Percentiles rank a stretch among this genome's conserved stretches.
Conservation (phyloP, 1,140 invertebrate species). For the Tetranychus urticae region DNA sequence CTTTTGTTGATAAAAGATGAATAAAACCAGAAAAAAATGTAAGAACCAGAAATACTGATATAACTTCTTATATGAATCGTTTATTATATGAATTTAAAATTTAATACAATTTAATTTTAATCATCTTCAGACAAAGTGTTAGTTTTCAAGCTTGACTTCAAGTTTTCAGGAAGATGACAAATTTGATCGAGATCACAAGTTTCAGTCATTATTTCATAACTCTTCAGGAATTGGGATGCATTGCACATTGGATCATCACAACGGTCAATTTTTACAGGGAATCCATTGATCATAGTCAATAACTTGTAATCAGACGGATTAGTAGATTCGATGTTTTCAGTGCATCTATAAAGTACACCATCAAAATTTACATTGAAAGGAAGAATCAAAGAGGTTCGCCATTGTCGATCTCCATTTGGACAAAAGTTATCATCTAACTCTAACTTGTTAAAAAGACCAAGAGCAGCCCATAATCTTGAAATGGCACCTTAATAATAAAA, state of each 20-base stretch:
- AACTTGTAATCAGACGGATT: background rate
- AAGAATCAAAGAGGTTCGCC: slow-evolving; percentile 48
- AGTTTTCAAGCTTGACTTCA: too few relatives aligned
- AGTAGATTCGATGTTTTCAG: background rate
- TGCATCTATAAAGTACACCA: slow-evolving; percentile 37
- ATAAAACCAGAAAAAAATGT: too few relatives aligned
- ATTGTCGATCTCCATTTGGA: slow-evolving; percentile 30
- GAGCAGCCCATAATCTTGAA: slow-evolving; percentile 15
- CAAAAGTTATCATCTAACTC: slow-evolving; percentile 14
- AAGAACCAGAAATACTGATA: too few relatives aligned
- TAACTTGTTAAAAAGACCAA: slow-evolving; percentile 46
- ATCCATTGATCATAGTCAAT: slow-evolving; percentile 9
- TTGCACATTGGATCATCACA: slow-evolving; percentile 5
- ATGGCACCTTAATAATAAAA: too few relatives aligned
- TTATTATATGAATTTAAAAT: too few relatives aligned
- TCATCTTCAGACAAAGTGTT: too few relatives aligned
- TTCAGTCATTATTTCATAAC: slow-evolving; percentile 2
- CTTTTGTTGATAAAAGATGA: too few relatives aligned
- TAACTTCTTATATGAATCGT: too few relatives aligned
- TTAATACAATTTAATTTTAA: too few relatives aligned
- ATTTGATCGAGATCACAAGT: slow-evolving; percentile 8
- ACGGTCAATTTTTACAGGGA: slow-evolving; percentile 6
- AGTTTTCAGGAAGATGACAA: background rate
- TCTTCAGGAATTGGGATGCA: slow-evolving; percentile 4
- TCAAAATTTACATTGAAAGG: slow-evolving; percentile 62